Conservation (phyloP, 2,888 invertebrate genomes). For the Catocala sponsa region DNA sequence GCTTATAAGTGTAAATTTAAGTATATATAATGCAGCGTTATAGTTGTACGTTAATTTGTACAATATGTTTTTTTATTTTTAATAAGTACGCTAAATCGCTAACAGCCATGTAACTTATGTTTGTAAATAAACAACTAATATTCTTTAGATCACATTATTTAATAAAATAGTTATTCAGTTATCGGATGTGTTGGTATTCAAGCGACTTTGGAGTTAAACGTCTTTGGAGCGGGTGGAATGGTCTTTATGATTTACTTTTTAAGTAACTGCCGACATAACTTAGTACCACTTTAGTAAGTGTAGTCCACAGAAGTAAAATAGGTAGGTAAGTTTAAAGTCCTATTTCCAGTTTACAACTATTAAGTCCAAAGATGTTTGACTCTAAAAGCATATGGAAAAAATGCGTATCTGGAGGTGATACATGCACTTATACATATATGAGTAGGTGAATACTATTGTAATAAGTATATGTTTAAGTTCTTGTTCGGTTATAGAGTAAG, state of each 20-base stretch:
- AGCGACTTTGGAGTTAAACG: constrained; percentile 29
- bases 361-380: constrained; percentile 9
- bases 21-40: constrained; percentile 23
- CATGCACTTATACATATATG: constrained; percentile 44
- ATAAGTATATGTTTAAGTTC: constrained; percentile 44
- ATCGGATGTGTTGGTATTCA: constrained; percentile 21
- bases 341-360: background rate
- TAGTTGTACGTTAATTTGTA: constrained; percentile 11
- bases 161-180: constrained; percentile 46
- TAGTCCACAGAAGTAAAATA: constrained; percentile 4
- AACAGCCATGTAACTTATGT: constrained; percentile 14
- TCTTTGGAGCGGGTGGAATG: background rate
- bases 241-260: background rate
- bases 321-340: background rate
- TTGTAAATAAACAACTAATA: constrained; percentile 44
- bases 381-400: constrained; percentile 26
- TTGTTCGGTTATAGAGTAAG: constrained; percentile 52
- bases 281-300: constrained; percentile 3
- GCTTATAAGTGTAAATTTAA: constrained; percentile 17
- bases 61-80: constrained; percentile 3
- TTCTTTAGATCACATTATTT: constrained; percentile 34
- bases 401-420: constrained; percentile 49
- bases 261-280: constrained; percentile 2
- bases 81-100: background rate
- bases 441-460: constrained; percentile 35